phyloP scores from a whole-genome alignment of 2,113 vertebrate genomes.

The Rhodinocichla rosea region DNA sequence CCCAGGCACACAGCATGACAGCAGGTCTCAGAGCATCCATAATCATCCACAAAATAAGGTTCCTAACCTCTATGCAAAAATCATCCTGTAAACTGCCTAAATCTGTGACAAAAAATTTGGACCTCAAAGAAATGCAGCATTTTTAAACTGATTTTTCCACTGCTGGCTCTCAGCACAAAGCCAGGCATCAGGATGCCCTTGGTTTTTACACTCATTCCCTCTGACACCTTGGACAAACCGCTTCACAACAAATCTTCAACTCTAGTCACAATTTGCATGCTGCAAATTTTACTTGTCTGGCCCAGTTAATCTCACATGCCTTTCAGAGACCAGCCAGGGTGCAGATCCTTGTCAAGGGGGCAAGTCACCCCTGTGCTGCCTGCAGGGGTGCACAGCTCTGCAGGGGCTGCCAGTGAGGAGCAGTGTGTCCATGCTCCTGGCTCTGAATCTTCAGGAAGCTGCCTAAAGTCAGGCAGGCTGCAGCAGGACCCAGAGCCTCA shows the following conservation, averaged over 20 bases:
- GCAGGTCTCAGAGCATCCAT: not conserved
- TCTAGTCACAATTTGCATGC: not conserved
- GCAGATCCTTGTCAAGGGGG: not conserved
- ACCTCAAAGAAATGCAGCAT: not conserved
- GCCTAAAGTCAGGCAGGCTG: not conserved
- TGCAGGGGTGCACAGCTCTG: not conserved
- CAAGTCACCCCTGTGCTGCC: rapidly evolving
- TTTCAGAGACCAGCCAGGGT: not conserved
- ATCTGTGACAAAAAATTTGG: not conserved
- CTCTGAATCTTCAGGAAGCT: not conserved
- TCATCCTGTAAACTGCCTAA: not conserved
- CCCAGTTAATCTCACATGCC: not conserved
- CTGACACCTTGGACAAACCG: not conserved
- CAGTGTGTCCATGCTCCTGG: rapidly evolving
- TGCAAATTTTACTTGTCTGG: not conserved
- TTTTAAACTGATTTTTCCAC: not conserved
- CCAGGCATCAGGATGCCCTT: not conserved
- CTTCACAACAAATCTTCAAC: not conserved
- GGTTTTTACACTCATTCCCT: not conserved
- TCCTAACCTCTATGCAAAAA: constrained; percentile 53
- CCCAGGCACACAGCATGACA: not conserved
- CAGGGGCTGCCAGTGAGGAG: not conserved
- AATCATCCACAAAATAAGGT: not conserved
- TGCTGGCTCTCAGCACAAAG: not conserved
- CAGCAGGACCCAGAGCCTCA: not conserved